Percentiles rank a stretch among this genome's conserved stretches.
Conservation (phyloP, 2,888 invertebrate genomes). For the Tetheella fluctuosa region DNA sequence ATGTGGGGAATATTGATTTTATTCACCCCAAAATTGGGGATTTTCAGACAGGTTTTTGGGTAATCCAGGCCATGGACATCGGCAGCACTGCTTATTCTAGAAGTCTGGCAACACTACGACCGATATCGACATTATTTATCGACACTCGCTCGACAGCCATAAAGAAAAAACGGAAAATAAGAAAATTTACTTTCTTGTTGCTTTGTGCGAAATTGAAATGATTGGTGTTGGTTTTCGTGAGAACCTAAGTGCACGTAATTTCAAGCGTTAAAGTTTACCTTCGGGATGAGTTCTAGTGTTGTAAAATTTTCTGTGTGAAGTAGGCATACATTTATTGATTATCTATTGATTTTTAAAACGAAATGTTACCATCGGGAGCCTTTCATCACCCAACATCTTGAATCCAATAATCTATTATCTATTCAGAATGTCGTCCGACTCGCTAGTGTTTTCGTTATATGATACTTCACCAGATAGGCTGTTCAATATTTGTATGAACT, state of each 20-base stretch:
- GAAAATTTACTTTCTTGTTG: conserved; percentile 35
- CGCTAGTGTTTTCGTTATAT: conserved; percentile 54
- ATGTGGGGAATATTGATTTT: no score
- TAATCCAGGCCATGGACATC: no score
- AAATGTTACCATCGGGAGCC: conserved; percentile 42
- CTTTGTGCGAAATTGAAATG: conserved; percentile 32
- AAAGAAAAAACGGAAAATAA: conserved; percentile 11
- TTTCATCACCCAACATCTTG: conserved; percentile 45
- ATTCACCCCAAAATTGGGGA: no score
- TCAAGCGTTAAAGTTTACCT: not conserved
- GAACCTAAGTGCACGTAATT: not conserved
- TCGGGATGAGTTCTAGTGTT: not conserved
- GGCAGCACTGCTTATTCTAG: no score
- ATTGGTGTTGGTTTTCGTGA: not conserved
- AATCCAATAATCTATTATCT: conserved; percentile 22
- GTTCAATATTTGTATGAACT: conserved; percentile 86
- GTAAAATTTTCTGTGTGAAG: not conserved
- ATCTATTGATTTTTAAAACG: conserved; percentile 18
- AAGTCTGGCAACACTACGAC: no score
- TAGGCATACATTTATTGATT: not conserved
- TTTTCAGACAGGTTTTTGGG: no score
- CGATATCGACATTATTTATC: no score
- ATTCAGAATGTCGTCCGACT: conserved; percentile 56
- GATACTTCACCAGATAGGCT: conserved; percentile 84
- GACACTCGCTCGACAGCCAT: not conserved